These are phyloP conservation scores for Gymnothorax reevesii DNA, from an alignment of 2,797 vertebrate species.

Conservation along the genomic window DNA sequence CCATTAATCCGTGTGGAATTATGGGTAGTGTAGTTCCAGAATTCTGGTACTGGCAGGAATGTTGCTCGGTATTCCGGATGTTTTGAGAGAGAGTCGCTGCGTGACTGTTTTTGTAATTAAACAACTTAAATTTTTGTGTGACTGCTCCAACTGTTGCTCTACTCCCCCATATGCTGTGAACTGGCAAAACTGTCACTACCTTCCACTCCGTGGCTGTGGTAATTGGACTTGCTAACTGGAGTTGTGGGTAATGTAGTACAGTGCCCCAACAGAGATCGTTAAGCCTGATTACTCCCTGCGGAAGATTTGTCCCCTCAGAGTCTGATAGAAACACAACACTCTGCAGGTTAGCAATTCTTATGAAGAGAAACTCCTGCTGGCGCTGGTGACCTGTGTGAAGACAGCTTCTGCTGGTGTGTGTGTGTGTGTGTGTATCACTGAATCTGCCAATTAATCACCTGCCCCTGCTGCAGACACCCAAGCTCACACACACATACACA, in stretches of 20 bases:
- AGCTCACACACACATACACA: neutral
- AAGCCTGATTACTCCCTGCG: neutral
- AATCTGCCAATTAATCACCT: too few species aligned
- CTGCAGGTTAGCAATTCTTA: neutral
- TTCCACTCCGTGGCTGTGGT: neutral
- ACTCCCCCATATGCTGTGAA: too few species aligned
- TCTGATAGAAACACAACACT: neutral
- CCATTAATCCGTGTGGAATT: too few species aligned
- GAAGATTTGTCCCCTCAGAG: neutral
- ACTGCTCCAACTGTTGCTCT: too few species aligned
- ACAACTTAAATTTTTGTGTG: too few species aligned
- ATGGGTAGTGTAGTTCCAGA: too few species aligned
- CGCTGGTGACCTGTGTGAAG: neutral
- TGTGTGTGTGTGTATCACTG: slow-evolving; percentile 14
- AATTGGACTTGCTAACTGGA: neutral
- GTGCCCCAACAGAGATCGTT: neutral
- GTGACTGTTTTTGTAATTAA: too few species aligned
- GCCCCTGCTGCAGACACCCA: neutral
- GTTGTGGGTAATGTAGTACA: neutral
- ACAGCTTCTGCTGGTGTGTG: neutral
- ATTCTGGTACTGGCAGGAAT: too few species aligned
- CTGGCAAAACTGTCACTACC: too few species aligned
- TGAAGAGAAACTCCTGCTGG: slow-evolving; percentile 17
- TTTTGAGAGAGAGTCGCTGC: too few species aligned
- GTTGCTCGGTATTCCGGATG: too few species aligned